Percentiles rank a stretch among this genome's conserved stretches.
Evolutionary conservation across 2,797 vertebrate genomes (phyloP).

Genomic region (Lemur catta): DNA sequence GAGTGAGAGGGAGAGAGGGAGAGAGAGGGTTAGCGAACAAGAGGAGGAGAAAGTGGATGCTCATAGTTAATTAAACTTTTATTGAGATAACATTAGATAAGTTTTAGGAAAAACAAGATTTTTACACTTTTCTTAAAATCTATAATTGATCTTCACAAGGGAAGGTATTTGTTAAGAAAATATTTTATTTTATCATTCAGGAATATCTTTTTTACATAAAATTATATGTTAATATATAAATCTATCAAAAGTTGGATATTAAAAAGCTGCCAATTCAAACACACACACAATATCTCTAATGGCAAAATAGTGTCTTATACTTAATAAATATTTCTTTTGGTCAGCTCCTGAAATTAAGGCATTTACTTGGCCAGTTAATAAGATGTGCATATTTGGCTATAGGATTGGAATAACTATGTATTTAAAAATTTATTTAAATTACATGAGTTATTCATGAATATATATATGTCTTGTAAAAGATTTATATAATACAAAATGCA

Average conservation of each 20-base stretch:
- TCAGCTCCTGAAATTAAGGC: neutral
- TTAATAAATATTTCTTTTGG: neutral
- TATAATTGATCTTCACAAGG: neutral
- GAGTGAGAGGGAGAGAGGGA: neutral
- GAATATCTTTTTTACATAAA: neutral
- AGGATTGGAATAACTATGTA: neutral
- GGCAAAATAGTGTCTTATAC: neutral
- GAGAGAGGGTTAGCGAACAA: neutral
- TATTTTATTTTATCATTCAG: conserved; percentile 3
- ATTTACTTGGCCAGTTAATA: neutral
- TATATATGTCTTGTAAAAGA: neutral
- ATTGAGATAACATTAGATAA: conserved; percentile 4
- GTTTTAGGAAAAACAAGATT: neutral
- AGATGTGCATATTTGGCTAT: neutral
- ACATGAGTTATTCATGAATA: neutral
- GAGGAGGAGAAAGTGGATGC: too few relatives aligned
- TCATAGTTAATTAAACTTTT: neutral
- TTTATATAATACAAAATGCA: neutral
- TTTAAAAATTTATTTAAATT: neutral
- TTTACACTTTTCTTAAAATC: neutral
- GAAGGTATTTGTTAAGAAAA: neutral
- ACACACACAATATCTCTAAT: neutral
- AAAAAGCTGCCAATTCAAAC: neutral
- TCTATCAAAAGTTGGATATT: neutral
- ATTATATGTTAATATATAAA: neutral